Evolutionary conservation across 2,113 vertebrate species (phyloP), one percentile per base, ranked within the genome.

Genomic region (Pelvicachromis taeniatus): DNA sequence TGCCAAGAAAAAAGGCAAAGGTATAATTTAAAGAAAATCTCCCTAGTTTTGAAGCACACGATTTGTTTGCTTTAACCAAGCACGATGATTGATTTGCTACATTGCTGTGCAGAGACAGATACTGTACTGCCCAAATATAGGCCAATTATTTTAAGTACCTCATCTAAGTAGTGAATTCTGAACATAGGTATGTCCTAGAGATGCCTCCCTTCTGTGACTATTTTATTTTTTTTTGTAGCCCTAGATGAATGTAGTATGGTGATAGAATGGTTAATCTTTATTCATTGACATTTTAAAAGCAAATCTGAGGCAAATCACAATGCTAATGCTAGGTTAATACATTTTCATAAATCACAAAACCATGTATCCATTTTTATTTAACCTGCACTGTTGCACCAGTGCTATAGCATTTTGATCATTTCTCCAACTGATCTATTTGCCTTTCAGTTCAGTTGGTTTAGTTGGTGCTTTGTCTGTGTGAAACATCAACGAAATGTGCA

Each of bases 101-200:
- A 89, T 93, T 95, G 90, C 84, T 91, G 81, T 92, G 89, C 86
- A 83, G 87, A 77, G 81, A 85, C 89, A 89, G 89, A 88, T 87
- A 83, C 54, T 40, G 87, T 84, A 82, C 82, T 85, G 87, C 82
- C 87, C 89, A 93, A 87, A 94, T 94, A 89, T 93, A 94, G 92
- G 93, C 88, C 92, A 90, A 93, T 92, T 95, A 95, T 93, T 94
- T 95, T 93, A 91, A 94, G 94, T 90, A 90, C 73, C 87, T 93
- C 70, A 53, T 83, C 83, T 83, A 90, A 93, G 87, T 40, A 19
- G 85, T 90, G 80, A 78, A 90, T 90, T 93, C 78, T 91, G 85
- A 89, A 86, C 68, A 77, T 87, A 85, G 87, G 81, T 85, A 85
- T 78, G 88, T 86, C 85, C 87, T 83, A 59, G 77, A 90, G 83